Base-by-base conservation (phyloP, 2,113 vertebrate species). In the Antidorcas marsupialis region DNA sequence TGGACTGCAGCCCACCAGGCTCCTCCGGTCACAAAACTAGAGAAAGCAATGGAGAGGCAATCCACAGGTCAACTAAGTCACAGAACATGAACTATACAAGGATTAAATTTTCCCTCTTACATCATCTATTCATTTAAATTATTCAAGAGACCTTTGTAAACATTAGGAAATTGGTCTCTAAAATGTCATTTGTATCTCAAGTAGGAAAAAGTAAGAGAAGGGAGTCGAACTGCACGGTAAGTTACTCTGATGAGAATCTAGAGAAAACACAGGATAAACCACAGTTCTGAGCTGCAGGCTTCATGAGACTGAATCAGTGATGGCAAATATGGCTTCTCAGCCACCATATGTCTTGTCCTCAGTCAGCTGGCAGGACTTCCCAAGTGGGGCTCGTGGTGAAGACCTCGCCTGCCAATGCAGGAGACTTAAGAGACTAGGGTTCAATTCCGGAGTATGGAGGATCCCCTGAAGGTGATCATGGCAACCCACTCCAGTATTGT, bases 261-360 rank as follows among this genome's bases (percentile, higher is more conserved):
- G 57, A n/a, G n/a, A 60, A 25, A 43, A 1, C 39, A n/a, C 15
- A 52, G 47, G 17, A 4, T 50, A n/a, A 52, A 23, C 10, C 79
- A 81, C 47, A 14, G 47, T n/a, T 82, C 47, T 6, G 36, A 82
- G 27, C 59, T 43, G 5, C 62, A 33, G n/a, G 17, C 28, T 11
- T 11, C 17, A 28, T 52, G 28, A 81, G 59, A 47, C 59, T 50
- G 27, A 45, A 89, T 57, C 36, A n/a, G 12, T 3, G 25, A 7
- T 6, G 21, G 28, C 6, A 8, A 64, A 14, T 55, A 6, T 1
- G 16, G 45, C 50, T 39, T 45, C 74, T 6, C 59, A 9, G 43
- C 81, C 23, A 36, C n/a, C 16, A 1, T 5, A 30, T 13, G 2
- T 5, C 82, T 30, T 0, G 0, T 27, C n/a, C 25, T 36, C 2